phyloP scores from a whole-genome alignment of 2,113 vertebrate genomes.

The Oreocharis arfaki region DNA sequence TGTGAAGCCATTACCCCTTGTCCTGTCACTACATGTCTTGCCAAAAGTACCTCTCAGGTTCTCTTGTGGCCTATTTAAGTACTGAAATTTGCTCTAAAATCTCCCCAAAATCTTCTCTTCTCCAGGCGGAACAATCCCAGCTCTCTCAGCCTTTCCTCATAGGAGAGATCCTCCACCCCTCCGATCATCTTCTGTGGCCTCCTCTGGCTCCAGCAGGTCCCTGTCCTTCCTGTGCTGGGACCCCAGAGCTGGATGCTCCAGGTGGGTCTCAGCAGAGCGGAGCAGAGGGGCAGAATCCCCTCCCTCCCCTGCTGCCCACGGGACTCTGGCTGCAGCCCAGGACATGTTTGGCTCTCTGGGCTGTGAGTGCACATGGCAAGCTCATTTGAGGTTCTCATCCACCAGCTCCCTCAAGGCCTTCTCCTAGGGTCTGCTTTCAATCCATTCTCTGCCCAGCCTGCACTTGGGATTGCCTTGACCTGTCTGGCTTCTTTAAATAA shows the following conservation, averaged over 20 bases:
- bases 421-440: not conserved
- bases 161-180: accelerated
- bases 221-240: not conserved
- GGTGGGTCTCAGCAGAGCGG: not conserved
- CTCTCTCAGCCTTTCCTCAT: not conserved
- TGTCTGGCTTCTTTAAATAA: not conserved
- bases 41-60: not conserved
- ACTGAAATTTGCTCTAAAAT: not conserved
- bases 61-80: not conserved
- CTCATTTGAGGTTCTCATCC: not conserved
- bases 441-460: not conserved
- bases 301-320: not conserved
- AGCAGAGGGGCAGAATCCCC: not conserved
- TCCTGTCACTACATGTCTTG: not conserved
- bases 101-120: not conserved
- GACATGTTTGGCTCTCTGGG: not conserved
- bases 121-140: not conserved
- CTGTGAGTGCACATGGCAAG: not conserved
- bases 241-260: not conserved
- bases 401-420: not conserved
- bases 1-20: not conserved
- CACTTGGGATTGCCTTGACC: not conserved
- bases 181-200: not conserved
- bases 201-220: not conserved
- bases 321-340: not conserved